Base-by-base conservation (phyloP, 2,888 invertebrate species). In the Eilema depressum region DNA sequence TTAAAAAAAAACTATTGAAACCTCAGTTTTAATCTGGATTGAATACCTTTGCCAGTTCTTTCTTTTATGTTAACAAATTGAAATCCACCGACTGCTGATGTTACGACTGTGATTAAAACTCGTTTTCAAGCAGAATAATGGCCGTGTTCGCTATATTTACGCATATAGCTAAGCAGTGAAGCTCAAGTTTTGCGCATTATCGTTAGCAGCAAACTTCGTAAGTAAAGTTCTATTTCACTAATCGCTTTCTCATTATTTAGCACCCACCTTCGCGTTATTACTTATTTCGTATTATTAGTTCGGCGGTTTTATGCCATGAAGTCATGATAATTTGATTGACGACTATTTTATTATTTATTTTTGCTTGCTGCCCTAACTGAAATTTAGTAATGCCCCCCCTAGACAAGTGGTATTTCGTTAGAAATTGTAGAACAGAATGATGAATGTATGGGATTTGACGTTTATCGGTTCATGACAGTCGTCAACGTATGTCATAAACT, bases 171-270 rank as follows among this genome's bases (percentile, higher is more conserved):
- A 47, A 41, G 68, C 30, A 41, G 30, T 65, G 20, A 28, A 23
- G 47, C 56, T 66, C 47, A 71, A 75, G 66, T 73, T 67, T 61
- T 56, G 61, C 65, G 17, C 70, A 76, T 72, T 70, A 75, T 67
- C 64, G 63, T 67, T 70, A 75, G 23, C 23, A 28, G 33, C 66
- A 30, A 30, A 68, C 41, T 5, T 20, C 10, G 20, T 28, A 65
- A 65, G 14, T 28, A 56, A 33, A 41, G 53, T 53, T 65, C 33
- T 33, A 66, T 63, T 64, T 41, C 25, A 63, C 57, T 30, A 65
- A 56, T 47, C 26, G 20, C 23, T 56, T 56, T 65, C 33, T 53
- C 28, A 28, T 59, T 59, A 59, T 14, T 25, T 3, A 25, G 26
- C 10, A 20, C 41, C 41, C 1, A n/a, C 20, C 17, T 20, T 47